Percentiles rank a stretch among this genome's conserved stretches.
Evolutionary conservation across 2,888 invertebrate genomes (phyloP).

Genomic region (Calameuta pallipes): DNA sequence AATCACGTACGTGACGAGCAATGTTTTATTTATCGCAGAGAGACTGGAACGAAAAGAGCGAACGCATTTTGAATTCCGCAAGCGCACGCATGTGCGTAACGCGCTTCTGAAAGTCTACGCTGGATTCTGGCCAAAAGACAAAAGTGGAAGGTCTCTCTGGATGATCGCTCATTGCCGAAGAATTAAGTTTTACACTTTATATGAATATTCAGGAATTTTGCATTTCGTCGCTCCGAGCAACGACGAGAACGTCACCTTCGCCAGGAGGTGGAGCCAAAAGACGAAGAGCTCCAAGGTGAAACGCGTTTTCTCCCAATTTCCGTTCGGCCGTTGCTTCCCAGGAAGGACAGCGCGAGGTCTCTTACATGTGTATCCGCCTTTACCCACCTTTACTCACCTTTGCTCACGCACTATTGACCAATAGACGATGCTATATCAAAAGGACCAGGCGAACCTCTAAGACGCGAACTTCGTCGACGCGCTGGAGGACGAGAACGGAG

Average conservation of each 20-base stretch:
- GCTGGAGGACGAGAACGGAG: not conserved
- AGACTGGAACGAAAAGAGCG: not conserved
- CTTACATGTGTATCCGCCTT: not conserved
- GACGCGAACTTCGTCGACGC: not conserved
- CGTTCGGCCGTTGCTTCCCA: not conserved
- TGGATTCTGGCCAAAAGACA: conserved; percentile 59
- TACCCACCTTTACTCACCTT: not conserved
- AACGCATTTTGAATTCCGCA: conserved; percentile 41
- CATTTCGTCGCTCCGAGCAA: too few relatives aligned
- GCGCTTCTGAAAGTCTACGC: conserved; percentile 45
- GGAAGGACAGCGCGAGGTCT: not conserved
- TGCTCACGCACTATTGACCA: not conserved
- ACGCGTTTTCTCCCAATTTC: not conserved
- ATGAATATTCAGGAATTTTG: not conserved
- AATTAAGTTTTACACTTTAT: not conserved
- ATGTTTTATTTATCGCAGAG: conserved; percentile 1
- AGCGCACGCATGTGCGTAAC: not conserved
- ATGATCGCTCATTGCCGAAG: not conserved
- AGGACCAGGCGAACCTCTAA: too few relatives aligned
- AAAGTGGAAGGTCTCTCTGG: conserved; percentile 2
- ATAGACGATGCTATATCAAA: not conserved
- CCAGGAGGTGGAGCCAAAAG: not conserved
- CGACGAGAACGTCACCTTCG: not conserved
- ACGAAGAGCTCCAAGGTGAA: not conserved
- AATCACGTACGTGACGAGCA: not conserved